Evolutionary conservation across 2,888 invertebrate species (phyloP).

Genomic region (Sylvicola cinctus): DNA sequence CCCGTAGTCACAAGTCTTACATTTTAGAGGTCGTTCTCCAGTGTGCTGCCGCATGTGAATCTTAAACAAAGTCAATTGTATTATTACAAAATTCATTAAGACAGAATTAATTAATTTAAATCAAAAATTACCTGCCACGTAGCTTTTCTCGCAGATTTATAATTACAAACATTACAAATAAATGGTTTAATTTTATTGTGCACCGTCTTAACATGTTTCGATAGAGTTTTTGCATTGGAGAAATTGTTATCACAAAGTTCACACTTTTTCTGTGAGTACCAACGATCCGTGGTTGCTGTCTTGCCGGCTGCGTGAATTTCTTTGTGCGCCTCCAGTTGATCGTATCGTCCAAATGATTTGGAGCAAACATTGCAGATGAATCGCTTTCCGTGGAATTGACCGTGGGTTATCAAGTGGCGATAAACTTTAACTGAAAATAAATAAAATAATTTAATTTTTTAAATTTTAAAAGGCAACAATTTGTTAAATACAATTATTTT

Average conservation of each 20-base stretch:
- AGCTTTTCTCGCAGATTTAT: conserved; percentile 47
- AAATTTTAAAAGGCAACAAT: too few species aligned
- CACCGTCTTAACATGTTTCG: conserved; percentile 47
- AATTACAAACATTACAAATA: conserved; percentile 52
- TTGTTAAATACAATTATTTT: too few species aligned
- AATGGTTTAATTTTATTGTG: conserved; percentile 55
- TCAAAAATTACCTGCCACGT: conserved; percentile 31
- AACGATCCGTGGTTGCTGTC: conserved; percentile 12
- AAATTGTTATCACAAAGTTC: conserved; percentile 45
- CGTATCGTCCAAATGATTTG: conserved; percentile 37
- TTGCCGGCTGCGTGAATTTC: conserved; percentile 16
- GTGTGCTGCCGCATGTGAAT: conserved; percentile 57
- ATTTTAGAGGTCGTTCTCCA: conserved; percentile 55
- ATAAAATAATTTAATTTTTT: conserved; percentile 7
- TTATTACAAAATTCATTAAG: conserved; percentile 1
- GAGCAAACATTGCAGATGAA: conserved; percentile 33
- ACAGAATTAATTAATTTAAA: not conserved
- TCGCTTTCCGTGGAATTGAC: conserved; percentile 22
- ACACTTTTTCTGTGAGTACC: conserved; percentile 42
- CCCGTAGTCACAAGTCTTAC: conserved; percentile 43
- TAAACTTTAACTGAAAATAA: conserved; percentile 28
- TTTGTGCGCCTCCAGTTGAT: conserved; percentile 39
- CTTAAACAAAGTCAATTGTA: conserved; percentile 16
- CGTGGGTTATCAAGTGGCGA: conserved; percentile 42
- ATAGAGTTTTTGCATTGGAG: conserved; percentile 43